These are phyloP conservation scores for Subacronicta megacephala DNA, from an alignment of 2,888 invertebrate species.

Conservation along the genomic window DNA sequence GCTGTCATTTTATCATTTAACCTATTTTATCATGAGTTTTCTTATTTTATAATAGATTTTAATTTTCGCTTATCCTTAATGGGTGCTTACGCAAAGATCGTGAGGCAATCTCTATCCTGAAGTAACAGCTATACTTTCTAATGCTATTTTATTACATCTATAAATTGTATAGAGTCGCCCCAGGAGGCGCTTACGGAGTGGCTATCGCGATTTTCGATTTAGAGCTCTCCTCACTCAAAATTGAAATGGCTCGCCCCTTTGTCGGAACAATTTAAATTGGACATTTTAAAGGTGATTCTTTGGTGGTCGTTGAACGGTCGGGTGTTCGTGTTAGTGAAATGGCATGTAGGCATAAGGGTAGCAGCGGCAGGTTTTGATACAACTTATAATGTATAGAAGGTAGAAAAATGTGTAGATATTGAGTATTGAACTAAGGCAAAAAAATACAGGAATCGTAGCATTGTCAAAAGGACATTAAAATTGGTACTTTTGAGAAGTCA, in stretches of 20 bases:
- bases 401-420: neutral
- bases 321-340: conserved; percentile 50
- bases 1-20: too few species aligned
- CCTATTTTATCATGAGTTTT: too few species aligned
- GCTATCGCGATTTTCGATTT: conserved; percentile 85
- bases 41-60: conserved; percentile 7
- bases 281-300: conserved; percentile 79
- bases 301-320: conserved; percentile 58
- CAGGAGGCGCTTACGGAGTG: conserved; percentile 82
- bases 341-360: conserved; percentile 40
- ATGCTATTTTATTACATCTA: conserved; percentile 84
- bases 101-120: conserved; percentile 53
- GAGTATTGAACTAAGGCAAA: neutral
- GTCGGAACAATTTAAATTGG: conserved; percentile 82
- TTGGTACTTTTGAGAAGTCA: too few species aligned
- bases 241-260: conserved; percentile 83
- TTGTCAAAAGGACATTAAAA: too few species aligned
- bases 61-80: conserved; percentile 50
- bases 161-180: conserved; percentile 85
- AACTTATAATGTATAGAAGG: conserved; percentile 21
- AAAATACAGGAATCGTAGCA: neutral
- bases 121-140: conserved; percentile 69
- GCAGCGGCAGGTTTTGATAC: conserved; percentile 24
- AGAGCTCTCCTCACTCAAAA: conserved; percentile 82
- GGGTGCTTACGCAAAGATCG: conserved; percentile 51